These are phyloP conservation scores for Pectinophora gossypiella DNA, from an alignment of 1,140 invertebrate genomes.

Conservation along the genomic window DNA sequence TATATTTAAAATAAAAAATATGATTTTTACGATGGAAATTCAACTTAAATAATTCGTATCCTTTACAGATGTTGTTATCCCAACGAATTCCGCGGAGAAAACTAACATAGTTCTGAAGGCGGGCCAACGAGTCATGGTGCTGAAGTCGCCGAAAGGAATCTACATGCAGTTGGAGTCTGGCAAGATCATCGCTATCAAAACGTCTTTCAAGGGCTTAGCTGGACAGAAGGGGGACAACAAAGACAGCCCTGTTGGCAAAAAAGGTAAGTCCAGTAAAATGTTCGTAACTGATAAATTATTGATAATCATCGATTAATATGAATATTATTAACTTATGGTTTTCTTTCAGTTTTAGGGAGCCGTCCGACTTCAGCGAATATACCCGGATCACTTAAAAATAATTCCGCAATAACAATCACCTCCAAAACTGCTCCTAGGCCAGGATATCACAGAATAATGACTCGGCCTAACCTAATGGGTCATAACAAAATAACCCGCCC, in stretches of 20 bases:
- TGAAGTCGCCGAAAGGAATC: slow-evolving; percentile 96
- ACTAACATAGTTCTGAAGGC: slow-evolving; percentile 92
- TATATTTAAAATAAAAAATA: too few relatives aligned
- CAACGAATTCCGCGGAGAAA: slow-evolving; percentile 91
- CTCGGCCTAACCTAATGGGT: slow-evolving; percentile 46
- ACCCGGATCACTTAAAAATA: slow-evolving; percentile 79
- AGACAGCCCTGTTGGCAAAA: slow-evolving; percentile 67
- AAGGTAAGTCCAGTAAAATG: slow-evolving; percentile 60
- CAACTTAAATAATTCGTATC: too few relatives aligned
- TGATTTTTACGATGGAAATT: too few relatives aligned
- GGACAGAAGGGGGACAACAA: slow-evolving; percentile 79
- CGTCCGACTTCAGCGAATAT: slow-evolving; percentile 71
- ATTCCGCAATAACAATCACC: slow-evolving; percentile 81
- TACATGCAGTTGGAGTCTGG: slow-evolving; percentile 96
- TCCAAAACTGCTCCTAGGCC: slow-evolving; percentile 74
- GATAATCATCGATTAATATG: too few relatives aligned
- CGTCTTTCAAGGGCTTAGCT: slow-evolving; percentile 79
- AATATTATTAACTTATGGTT: slow-evolving; percentile 1
- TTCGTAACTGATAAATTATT: too few relatives aligned
- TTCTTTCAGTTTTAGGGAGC: slow-evolving; percentile 60
- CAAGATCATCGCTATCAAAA: slow-evolving; percentile 97
- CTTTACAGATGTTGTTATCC: slow-evolving; percentile 90
- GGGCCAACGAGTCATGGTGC: slow-evolving; percentile 94
- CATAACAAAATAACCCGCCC: slow-evolving; percentile 51
- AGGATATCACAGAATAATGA: slow-evolving; percentile 50